Base-by-base conservation (phyloP, 2,113 vertebrate species). In the Etheostoma spectabile region DNA sequence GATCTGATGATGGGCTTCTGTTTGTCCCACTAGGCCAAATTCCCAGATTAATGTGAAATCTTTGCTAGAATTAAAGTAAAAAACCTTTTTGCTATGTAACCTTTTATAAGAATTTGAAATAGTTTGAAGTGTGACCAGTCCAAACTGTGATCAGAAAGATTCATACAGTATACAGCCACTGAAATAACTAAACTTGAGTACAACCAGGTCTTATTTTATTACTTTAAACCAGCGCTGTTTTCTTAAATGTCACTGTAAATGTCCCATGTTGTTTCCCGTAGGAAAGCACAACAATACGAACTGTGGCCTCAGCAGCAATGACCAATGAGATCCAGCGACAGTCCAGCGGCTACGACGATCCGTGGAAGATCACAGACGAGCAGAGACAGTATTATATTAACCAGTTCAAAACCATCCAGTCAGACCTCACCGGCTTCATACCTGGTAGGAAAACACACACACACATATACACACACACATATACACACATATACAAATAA, bases 311-410 rank as follows among this genome's bases (percentile, higher is more conserved):
- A 78, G 96, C 96, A 86, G 93, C 96, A 71, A 96, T 94, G 82
- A 91, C 96, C 95, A 99, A 97, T 92, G 98, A 99, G 95, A 97
- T 99, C 94, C 98, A 98, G 95, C 97, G 98, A 92, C 98, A 99
- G 95, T 97, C 97, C 77, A 98, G 98, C 91, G 95, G 95, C 94
- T 99, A 98, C 52, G 98, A 99, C 55, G 98, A 99, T 86, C 98
- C 98, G 38, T 99, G 98, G 98, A 99, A 98, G 95, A 99, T 99
- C 94, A 99, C 98, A 60, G 98, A 99, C 76, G 98, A 99, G 94
- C 98, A 99, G 93, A 96, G 98, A 89, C 98, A 99, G 95, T 99
- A 99, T 97, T 99, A 99, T 93, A 94, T 99, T 88, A 99, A 99
- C 96, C 98, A 99, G 80, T 99, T 99, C 94, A 99, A 99, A 96